Conservation (phyloP, 30 jellyfish, hydroid and myxozoan genomes). For the Hydractinia echinata region DNA sequence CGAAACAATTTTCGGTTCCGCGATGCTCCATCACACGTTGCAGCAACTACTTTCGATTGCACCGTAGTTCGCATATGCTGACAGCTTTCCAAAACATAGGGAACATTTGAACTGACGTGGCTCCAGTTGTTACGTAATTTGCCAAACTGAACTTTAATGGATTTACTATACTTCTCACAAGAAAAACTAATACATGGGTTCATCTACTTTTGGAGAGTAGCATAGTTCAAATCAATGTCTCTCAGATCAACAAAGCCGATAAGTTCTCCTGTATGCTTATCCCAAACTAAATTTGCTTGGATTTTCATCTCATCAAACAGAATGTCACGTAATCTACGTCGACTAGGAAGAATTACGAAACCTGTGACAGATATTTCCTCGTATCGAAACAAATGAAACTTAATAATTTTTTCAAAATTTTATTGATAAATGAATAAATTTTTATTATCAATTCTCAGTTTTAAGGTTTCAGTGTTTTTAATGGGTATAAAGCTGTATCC, state of each 20-base stretch:
- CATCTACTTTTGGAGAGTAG: conserved; percentile 26
- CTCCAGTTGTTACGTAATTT: conserved; percentile 51
- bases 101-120: conserved; percentile 22
- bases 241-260: conserved; percentile 66
- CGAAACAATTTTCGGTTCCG: conserved; percentile 48
- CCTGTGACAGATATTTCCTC: conserved; percentile 41
- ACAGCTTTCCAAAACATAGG: conserved; percentile 68
- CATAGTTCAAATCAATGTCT: conserved; percentile 33
- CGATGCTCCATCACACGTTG: conserved; percentile 62
- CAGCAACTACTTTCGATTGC: conserved; percentile 29
- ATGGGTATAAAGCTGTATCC: no score
- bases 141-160: conserved; percentile 49
- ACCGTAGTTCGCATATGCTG: conserved; percentile 20
- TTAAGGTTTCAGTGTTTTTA: no score
- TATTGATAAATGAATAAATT: no score
- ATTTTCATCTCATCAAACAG: conserved; percentile 40
- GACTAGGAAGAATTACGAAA: conserved; percentile 45
- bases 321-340: conserved; percentile 39
- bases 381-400: no score
- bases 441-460: no score
- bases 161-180: conserved; percentile 47
- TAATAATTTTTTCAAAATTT: no score
- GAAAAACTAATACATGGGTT: conserved; percentile 48
- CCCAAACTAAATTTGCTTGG: conserved; percentile 59
- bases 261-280: conserved; percentile 52